A percentile compares a stretch with the other conserved stretches of the same genome.
Evolutionary conservation across 1,140 invertebrate genomes (phyloP).

Genomic region (Drosophila oshimai): DNA sequence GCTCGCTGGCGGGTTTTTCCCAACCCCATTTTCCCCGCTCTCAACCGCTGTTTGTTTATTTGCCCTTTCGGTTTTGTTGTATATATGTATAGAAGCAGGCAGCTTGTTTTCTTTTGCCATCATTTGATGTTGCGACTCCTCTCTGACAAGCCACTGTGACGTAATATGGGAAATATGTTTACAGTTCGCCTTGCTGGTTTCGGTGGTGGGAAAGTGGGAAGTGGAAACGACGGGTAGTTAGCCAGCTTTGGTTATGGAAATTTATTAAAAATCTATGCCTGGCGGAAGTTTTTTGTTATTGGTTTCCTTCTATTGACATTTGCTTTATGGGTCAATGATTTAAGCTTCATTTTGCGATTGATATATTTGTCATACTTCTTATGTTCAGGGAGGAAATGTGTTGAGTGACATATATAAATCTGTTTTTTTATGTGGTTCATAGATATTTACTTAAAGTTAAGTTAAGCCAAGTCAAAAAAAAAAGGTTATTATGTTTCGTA

Average conservation of each 20-base stretch:
- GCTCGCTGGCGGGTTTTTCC: slow-evolving; percentile 59
- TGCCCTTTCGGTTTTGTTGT: slow-evolving; percentile 19
- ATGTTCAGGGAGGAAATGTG: neutral
- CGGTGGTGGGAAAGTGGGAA: neutral
- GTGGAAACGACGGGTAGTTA: slow-evolving; percentile 2
- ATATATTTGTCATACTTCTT: neutral
- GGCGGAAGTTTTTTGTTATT: slow-evolving; percentile 49
- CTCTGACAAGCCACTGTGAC: slow-evolving; percentile 62
- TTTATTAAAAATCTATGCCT: slow-evolving; percentile 74
- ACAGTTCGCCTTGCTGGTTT: slow-evolving; percentile 31
- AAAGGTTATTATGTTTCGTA: no score
- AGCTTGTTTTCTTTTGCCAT: slow-evolving; percentile 29
- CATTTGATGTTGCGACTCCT: slow-evolving; percentile 36
- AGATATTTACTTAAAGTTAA: neutral
- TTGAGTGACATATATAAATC: neutral
- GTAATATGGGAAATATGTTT: slow-evolving; percentile 73
- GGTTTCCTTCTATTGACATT: slow-evolving; percentile 21
- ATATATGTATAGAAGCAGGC: neutral
- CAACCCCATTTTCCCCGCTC: neutral
- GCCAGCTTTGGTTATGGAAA: slow-evolving; percentile 34
- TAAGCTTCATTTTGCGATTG: slow-evolving; percentile 17
- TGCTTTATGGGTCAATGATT: slow-evolving; percentile 35
- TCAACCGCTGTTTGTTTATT: slow-evolving; percentile 59
- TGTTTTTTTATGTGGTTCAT: neutral
- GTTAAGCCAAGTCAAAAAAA: neutral